Base-by-base conservation (phyloP, 2,888 invertebrate species). In the Sceliomorpha sp. region DNA sequence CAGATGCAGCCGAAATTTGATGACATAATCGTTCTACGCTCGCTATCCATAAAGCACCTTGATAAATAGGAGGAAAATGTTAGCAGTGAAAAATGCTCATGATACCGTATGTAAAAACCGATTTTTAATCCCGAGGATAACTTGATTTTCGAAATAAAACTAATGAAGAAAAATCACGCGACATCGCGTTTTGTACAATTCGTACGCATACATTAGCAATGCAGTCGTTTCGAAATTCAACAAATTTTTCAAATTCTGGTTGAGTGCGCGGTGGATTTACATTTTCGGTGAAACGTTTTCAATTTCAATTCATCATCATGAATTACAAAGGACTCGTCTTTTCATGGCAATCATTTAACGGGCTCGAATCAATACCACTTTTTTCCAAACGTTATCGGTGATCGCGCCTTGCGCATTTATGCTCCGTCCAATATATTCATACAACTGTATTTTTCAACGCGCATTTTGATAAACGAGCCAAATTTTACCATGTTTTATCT, bases 361-460 rank as follows among this genome's bases (percentile, higher is more conserved):
- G 29, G n/a, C 17, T 10, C 9, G 29, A 39, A 40, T 40, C 32
- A 53, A 40, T 53, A 32, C 40, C 3, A 14, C 40, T 20, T 53
- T 24, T 53, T 53, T 2, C 20, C 29, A 10, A 51, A 51, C 15
- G 36, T 51, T 31, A 39, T 27, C 48, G 17, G 39, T 39, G 39
- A 12, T 51, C 12, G 20, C 31, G 36, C 31, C 26, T 39, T 10
- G 47, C 42, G 27, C 53, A 24, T n/a, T n/a, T 20, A 40, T 9
- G 56, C 27, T 31, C 56, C 56, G 68, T 55, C 50, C 50, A 34
- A 32, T 36, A 10, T 39, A 32, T n/a, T 10, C 48, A 53, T 24
- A 32, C 26, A 42, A 47, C 13, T 36, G 27, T 55, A 45, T 39
- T 45, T 47, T 39, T 58, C 31, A 12, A 26, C 7, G n/a, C 9